Conservation (phyloP, 2,113 vertebrate genomes). For the Meriones unguiculatus region DNA sequence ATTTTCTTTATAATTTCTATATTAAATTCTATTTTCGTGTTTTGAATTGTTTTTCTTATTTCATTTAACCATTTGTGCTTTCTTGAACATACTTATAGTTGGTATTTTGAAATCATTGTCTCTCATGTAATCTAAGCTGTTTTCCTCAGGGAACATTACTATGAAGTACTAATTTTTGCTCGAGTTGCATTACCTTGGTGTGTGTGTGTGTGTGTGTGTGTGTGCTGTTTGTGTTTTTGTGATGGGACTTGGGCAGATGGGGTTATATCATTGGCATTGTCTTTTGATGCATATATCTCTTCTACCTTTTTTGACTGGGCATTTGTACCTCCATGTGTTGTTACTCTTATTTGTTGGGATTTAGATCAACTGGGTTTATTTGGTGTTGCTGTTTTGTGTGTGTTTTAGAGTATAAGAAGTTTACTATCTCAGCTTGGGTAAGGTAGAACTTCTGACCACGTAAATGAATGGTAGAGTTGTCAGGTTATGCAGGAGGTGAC, state of each 20-base stretch:
- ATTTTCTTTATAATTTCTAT: not conserved
- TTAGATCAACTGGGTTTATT: not conserved
- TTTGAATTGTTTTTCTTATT: not conserved
- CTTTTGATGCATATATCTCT: not conserved
- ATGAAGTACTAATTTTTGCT: not conserved
- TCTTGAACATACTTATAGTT: not conserved
- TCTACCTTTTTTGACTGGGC: too few species aligned
- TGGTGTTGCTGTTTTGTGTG: not conserved
- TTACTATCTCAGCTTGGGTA: not conserved
- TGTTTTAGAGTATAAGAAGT: not conserved
- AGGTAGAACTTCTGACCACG: not conserved
- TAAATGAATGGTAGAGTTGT: not conserved
- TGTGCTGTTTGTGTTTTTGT: not conserved
- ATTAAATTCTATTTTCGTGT: not conserved
- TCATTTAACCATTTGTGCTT: not conserved
- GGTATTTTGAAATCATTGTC: too few species aligned
- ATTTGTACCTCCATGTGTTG: not conserved
- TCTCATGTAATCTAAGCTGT: not conserved
- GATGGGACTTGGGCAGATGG: not conserved
- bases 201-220: not conserved
- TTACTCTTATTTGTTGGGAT: not conserved
- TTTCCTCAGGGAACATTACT: not conserved
- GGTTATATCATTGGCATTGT: not conserved
- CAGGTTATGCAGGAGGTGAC: not conserved
- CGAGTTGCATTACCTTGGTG: not conserved